Evolutionary conservation across 2,888 invertebrate genomes (phyloP).

Genomic region (Cephalotes varians): DNA sequence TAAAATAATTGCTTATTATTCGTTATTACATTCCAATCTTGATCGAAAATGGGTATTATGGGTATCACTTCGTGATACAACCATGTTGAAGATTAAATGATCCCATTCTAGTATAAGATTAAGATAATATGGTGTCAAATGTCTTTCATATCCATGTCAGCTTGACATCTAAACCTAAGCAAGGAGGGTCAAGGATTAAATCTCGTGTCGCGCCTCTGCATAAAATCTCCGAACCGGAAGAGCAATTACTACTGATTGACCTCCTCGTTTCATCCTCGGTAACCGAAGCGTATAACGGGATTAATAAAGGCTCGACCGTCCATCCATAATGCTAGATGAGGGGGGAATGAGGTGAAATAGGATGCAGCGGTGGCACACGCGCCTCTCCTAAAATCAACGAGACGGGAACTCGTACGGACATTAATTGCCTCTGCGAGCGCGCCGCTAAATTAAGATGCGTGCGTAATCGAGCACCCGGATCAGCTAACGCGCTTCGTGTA

Average conservation of each 20-base stretch:
- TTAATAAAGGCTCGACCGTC: constrained; percentile 77
- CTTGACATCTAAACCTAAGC: constrained; percentile 37
- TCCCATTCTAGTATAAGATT: neutral
- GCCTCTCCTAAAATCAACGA: constrained; percentile 61
- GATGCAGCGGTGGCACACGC: constrained; percentile 69
- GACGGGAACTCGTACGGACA: constrained; percentile 39
- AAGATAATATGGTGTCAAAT: constrained; percentile 10
- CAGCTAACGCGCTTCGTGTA: constrained; percentile 57
- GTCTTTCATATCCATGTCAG: neutral
- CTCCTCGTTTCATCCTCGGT: constrained; percentile 64
- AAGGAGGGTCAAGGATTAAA: constrained; percentile 69
- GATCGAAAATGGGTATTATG: neutral
- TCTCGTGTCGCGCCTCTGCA: constrained; percentile 64
- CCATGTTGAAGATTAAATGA: neutral
- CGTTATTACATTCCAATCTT: neutral
- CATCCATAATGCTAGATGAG: constrained; percentile 70
- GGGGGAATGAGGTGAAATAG: constrained; percentile 28
- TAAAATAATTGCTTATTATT: neutral
- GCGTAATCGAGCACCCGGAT: constrained; percentile 60
- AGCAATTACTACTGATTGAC: constrained; percentile 78
- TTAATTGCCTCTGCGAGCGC: constrained; percentile 66
- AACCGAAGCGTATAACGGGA: constrained; percentile 76
- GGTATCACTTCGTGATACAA: too few species aligned
- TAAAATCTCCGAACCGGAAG: constrained; percentile 72
- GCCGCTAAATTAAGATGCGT: constrained; percentile 69